Percentiles rank a stretch among this genome's conserved stretches.
phyloP scores from a whole-genome alignment of 2,113 vertebrate genomes.

The Aix galericulata region DNA sequence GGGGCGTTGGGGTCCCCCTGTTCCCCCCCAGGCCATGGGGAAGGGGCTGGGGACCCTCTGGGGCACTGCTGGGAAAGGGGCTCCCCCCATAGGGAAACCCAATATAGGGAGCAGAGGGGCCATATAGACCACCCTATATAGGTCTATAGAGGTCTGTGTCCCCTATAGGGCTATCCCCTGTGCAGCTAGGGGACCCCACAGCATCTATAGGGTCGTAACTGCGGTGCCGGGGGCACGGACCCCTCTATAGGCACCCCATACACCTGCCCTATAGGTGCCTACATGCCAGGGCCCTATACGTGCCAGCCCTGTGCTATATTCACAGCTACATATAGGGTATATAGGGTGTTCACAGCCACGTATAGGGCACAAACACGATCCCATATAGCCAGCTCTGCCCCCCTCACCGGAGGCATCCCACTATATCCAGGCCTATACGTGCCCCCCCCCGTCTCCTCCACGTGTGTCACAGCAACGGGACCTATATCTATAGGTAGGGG shows the following conservation, averaged over 20 bases:
- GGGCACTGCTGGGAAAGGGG: no score
- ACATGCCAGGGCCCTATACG: background rate
- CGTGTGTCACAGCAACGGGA: background rate
- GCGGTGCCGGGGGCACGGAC: background rate
- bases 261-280: background rate
- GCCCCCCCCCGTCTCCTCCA: background rate
- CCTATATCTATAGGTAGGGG: background rate
- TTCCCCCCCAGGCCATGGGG: no score
- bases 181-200: no score
- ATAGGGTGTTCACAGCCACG: no score
- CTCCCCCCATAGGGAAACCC: no score
- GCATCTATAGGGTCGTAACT: background rate
- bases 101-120: no score
- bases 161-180: no score
- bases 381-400: background rate
- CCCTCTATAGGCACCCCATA: background rate
- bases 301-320: no score
- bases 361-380: background rate
- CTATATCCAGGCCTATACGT: background rate
- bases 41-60: no score
- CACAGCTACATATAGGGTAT: background rate
- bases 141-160: no score
- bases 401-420: background rate
- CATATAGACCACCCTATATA: no score
- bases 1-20: no score